A percentile compares a stretch with the other conserved stretches of the same genome.
These are phyloP conservation scores for Hyperoodon ampullatus DNA, from an alignment of 2,113 vertebrate species.

Conservation along the genomic window DNA sequence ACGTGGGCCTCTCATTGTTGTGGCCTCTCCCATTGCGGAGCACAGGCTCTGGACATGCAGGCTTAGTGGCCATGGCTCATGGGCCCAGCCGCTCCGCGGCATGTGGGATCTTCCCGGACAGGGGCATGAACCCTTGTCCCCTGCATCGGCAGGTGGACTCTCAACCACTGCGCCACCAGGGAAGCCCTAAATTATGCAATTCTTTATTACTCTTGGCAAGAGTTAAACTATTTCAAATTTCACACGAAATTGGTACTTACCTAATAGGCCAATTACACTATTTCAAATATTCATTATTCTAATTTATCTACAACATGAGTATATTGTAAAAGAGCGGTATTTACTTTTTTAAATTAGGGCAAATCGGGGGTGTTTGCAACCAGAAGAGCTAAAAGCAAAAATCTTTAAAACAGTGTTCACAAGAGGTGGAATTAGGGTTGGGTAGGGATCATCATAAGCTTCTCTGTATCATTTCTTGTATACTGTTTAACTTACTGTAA, in stretches of 20 bases:
- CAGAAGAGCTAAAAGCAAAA: constrained; percentile 29
- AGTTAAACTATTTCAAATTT: constrained; percentile 42
- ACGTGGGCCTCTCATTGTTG: too few relatives aligned
- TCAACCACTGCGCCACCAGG: too few relatives aligned
- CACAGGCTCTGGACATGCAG: too few relatives aligned
- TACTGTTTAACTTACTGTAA: not conserved
- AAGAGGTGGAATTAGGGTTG: not conserved
- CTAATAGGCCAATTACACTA: constrained; percentile 7
- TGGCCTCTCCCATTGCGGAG: too few relatives aligned
- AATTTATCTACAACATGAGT: constrained; percentile 42
- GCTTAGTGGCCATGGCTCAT: too few relatives aligned
- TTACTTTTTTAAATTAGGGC: constrained; percentile 21
- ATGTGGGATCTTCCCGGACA: too few relatives aligned
- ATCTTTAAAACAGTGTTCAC: not conserved
- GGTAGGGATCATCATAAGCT: not conserved
- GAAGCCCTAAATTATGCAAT: not conserved
- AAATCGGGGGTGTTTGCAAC: not conserved
- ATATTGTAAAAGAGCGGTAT: constrained; percentile 39
- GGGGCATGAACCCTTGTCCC: too few relatives aligned
- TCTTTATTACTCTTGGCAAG: constrained; percentile 26
- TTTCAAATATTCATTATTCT: constrained; percentile 42
- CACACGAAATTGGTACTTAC: not conserved
- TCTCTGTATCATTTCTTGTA: not conserved
- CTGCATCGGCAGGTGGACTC: too few relatives aligned
- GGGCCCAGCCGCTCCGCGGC: too few relatives aligned